Base-by-base conservation (phyloP, 2,113 vertebrate species). In the Hiodon tergisus region DNA sequence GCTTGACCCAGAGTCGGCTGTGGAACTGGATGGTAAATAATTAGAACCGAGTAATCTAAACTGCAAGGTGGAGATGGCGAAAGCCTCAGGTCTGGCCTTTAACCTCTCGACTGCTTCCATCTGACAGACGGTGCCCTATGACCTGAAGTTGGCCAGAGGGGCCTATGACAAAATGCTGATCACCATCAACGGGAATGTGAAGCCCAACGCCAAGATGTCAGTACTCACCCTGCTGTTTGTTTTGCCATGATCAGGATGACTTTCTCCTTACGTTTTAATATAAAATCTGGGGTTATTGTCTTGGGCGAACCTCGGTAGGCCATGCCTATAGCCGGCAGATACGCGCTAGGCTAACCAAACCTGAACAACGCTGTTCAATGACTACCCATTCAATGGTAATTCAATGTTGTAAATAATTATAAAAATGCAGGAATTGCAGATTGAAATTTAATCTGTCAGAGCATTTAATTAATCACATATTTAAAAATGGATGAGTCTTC, bases 141-240 rank as follows among this genome's bases (percentile, higher is more conserved):
- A 88, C 82, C 71, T 91, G 77, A 89, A 90, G 54, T 84, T 92
- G 70, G 80, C 87, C 31, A 78, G 90, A 53, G 91, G 91, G 0
- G 78, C 91, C 67, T 91, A 91, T 10, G 90, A 92, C 86, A 92
- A 91, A 77, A 87, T 92, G 85, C 86, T 91, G 88, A 85, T 92
- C 79, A 92, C 90, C 51, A 90, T 92, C 76, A 73, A 81, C 71
- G 91, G 89, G 10, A 78, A 89, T n/a, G 84, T 92, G 16, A 90
- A 91, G 74, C 87, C 90, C 0, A 81, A 89, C 47, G 90, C 89
- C 17, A 92, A 89, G 81, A 92, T 89, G 91, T 92, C 63, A 88
- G 90, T 66, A 50, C 8, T 31, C 31, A 65, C 5, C 7, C 7
- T 0, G 4, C 11, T 11, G 47, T 59, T 66, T 5, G 10, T 16